Percentiles rank a stretch among this genome's conserved stretches.
phyloP scores from a whole-genome alignment of 2,888 invertebrate genomes.

The Sesia apiformis region DNA sequence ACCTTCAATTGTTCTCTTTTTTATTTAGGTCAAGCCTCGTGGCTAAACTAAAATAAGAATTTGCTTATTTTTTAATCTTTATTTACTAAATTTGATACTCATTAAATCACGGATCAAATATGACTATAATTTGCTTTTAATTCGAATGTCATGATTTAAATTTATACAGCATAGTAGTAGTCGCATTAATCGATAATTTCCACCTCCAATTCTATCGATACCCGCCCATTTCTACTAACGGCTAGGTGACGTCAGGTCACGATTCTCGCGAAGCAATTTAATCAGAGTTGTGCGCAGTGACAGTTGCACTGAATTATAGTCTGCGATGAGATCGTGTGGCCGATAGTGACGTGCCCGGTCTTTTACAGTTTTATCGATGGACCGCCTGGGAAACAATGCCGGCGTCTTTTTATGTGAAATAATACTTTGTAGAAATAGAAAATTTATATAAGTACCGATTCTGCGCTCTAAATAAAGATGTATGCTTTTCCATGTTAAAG shows the following conservation, averaged over 20 bases:
- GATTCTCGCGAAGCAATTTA: conserved; percentile 40
- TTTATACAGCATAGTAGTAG: neutral
- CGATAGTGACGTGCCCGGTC: conserved; percentile 9
- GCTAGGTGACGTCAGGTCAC: conserved; percentile 49
- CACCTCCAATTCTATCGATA: conserved; percentile 10
- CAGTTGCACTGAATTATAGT: conserved; percentile 36
- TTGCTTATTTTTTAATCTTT: too few relatives aligned
- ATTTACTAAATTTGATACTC: too few relatives aligned
- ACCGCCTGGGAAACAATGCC: neutral
- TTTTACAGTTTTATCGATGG: neutral
- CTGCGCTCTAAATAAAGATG: too few relatives aligned
- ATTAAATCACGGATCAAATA: too few relatives aligned
- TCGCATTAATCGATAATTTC: neutral
- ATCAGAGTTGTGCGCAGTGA: conserved; percentile 40
- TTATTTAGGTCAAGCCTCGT: too few relatives aligned
- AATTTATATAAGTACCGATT: too few relatives aligned
- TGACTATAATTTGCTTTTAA: too few relatives aligned
- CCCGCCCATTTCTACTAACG: conserved; percentile 15
- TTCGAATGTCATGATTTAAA: too few relatives aligned
- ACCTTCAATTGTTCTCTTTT: too few relatives aligned
- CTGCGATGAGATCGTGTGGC: conserved; percentile 16
- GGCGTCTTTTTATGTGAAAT: neutral
- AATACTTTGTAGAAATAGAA: too few relatives aligned
- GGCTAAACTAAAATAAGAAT: too few relatives aligned
- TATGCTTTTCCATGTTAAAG: too few relatives aligned